phyloP scores from a whole-genome alignment of 2,113 vertebrate genomes.

The Gavialis gangeticus region DNA sequence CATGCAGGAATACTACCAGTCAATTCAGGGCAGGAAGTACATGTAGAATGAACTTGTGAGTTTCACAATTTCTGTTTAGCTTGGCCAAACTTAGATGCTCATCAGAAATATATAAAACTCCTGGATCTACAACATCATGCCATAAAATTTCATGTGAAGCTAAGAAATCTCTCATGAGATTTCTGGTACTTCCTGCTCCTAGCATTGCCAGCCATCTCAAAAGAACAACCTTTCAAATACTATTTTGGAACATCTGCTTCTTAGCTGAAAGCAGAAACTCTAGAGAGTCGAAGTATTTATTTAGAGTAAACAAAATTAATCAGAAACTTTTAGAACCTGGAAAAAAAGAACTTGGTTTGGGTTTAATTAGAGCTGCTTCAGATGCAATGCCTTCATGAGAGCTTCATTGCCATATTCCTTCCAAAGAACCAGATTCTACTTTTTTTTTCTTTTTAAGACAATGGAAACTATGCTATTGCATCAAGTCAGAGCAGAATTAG shows the following conservation, averaged over 20 bases:
- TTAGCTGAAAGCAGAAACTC: background rate
- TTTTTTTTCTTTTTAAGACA: background rate
- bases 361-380: background rate
- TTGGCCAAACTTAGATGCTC: background rate
- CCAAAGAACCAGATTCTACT: background rate
- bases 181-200: background rate
- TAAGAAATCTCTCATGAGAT: background rate
- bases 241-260: background rate
- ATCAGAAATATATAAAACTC: background rate
- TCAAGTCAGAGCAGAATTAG: background rate
- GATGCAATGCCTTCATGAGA: too few relatives aligned
- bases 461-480: background rate
- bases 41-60: background rate
- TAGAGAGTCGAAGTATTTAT: background rate
- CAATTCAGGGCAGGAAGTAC: background rate
- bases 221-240: background rate
- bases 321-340: background rate
- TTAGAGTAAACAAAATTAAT: background rate
- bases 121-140: background rate
- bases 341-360: background rate
- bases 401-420: background rate
- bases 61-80: background rate
- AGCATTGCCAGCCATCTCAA: background rate
- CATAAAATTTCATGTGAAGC: background rate
- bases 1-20: background rate